phyloP scores from a whole-genome alignment of 2,888 invertebrate species.

The Gortyna flavago region DNA sequence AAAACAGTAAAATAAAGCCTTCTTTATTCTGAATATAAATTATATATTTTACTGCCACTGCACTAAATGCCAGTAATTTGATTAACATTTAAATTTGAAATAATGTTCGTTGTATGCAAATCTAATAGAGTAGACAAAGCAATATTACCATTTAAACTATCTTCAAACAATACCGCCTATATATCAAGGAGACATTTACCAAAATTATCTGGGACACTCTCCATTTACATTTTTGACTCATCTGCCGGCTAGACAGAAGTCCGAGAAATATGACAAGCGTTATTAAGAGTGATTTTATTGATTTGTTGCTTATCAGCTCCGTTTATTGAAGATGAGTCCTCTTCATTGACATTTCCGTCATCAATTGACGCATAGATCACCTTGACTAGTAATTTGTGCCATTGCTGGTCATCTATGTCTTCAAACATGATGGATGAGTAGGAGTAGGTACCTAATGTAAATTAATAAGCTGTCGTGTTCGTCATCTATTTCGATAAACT shows the following conservation, averaged over 20 bases:
- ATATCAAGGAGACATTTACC: slow-evolving; percentile 60
- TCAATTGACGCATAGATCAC: slow-evolving; percentile 13
- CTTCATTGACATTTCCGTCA: slow-evolving; percentile 8
- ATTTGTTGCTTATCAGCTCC: not conserved
- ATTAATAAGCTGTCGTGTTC: not conserved
- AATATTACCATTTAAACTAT: slow-evolving; percentile 68
- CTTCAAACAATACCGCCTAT: slow-evolving; percentile 67
- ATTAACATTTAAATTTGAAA: slow-evolving; percentile 68
- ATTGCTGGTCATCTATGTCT: not conserved
- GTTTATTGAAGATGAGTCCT: slow-evolving; percentile 4
- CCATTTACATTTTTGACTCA: slow-evolving; percentile 52
- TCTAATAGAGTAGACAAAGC: slow-evolving; percentile 65
- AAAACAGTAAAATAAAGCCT: slow-evolving; percentile 8
- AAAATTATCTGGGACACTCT: slow-evolving; percentile 56
- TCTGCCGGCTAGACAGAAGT: slow-evolving; percentile 8
- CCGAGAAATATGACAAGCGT: not conserved
- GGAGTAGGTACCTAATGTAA: too few relatives aligned
- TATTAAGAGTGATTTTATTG: slow-evolving; percentile 26
- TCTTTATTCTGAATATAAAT: slow-evolving; percentile 47
- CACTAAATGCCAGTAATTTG: slow-evolving; percentile 65
- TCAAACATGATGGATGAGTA: not conserved
- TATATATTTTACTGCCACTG: slow-evolving; percentile 55
- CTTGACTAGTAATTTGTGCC: slow-evolving; percentile 11
- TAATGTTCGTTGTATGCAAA: slow-evolving; percentile 66
- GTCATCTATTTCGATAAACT: not conserved